Percentiles rank a stretch among this genome's conserved stretches.
Evolutionary conservation across 1,140 invertebrate species (phyloP).

Genomic region (Drosophila busckii): DNA sequence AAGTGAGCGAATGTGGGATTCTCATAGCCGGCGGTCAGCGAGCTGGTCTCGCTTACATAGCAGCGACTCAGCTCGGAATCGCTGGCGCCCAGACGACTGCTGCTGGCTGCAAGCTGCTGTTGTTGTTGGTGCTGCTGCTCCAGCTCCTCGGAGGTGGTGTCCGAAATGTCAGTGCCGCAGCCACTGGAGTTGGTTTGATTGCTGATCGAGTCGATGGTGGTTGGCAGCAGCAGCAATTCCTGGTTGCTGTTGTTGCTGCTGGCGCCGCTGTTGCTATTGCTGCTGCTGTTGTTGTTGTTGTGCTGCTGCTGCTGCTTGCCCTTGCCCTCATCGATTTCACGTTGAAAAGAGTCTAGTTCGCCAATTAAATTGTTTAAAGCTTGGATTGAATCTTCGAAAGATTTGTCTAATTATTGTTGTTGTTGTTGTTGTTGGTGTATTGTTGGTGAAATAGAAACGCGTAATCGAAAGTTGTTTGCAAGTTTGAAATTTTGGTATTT

Average conservation of each 20-base stretch:
- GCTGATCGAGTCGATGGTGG: slow-evolving; percentile 56
- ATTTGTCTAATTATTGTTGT: slow-evolving; percentile 70
- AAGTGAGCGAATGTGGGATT: slow-evolving; percentile 77
- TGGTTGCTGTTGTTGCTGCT: slow-evolving; percentile 25
- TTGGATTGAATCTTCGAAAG: slow-evolving; percentile 79
- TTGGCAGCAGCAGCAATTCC: slow-evolving; percentile 23
- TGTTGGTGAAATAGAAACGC: slow-evolving; percentile 12
- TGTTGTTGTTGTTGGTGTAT: slow-evolving; percentile 29
- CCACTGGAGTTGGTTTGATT: slow-evolving; percentile 74
- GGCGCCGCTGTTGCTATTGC: slow-evolving; percentile 14
- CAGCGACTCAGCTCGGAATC: slow-evolving; percentile 77
- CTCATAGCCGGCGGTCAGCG: slow-evolving; percentile 69
- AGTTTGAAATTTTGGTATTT: no score
- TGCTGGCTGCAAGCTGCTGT: slow-evolving; percentile 16
- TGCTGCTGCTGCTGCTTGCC: slow-evolving; percentile 52
- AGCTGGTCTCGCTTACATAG: slow-evolving; percentile 77
- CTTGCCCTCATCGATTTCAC: slow-evolving; percentile 78
- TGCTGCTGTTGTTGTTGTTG: slow-evolving; percentile 36
- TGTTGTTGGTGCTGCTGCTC: slow-evolving; percentile 31
- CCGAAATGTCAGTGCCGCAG: slow-evolving; percentile 73
- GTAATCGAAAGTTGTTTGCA: slow-evolving; percentile 16
- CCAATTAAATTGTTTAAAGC: slow-evolving; percentile 79
- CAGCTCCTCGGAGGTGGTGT: slow-evolving; percentile 70
- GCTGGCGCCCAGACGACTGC: slow-evolving; percentile 52
- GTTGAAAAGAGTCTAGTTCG: slow-evolving; percentile 79